Conservation (phyloP, 2,113 vertebrate species). For the Caretta caretta region DNA sequence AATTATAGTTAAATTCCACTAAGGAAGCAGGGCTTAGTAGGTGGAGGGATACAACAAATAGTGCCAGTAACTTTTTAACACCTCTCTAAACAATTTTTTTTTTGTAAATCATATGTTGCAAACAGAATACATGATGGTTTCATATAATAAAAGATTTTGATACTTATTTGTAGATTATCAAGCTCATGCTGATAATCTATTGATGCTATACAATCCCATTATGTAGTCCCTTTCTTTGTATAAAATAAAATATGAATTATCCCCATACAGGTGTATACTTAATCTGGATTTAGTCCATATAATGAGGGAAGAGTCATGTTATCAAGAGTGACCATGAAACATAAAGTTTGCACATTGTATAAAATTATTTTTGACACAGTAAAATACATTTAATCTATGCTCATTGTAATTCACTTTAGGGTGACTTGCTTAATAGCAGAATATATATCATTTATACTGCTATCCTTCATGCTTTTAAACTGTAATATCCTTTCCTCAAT, state of each 20-base stretch:
- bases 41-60: neutral
- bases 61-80: neutral
- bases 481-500: constrained; percentile 78
- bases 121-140: neutral
- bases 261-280: neutral
- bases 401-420: constrained; percentile 76
- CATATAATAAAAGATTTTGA: neutral
- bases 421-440: constrained; percentile 73
- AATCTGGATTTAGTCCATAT: constrained; percentile 42
- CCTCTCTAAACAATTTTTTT: neutral
- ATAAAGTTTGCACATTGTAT: constrained; percentile 61
- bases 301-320: constrained; percentile 8
- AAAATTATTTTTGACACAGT: constrained; percentile 71
- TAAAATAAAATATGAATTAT: neutral
- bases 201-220: neutral
- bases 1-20: neutral
- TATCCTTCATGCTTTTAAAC: constrained; percentile 79
- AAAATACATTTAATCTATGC: constrained; percentile 63
- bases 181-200: neutral
- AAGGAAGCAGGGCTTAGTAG: neutral
- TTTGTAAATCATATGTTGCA: neutral
- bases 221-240: neutral
- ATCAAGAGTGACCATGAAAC: constrained; percentile 56
- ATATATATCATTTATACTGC: constrained; percentile 78
- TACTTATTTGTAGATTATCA: neutral